These are phyloP conservation scores for Sinhomidia bicolor DNA, from an alignment of 2,888 invertebrate genomes.

Conservation along the genomic window DNA sequence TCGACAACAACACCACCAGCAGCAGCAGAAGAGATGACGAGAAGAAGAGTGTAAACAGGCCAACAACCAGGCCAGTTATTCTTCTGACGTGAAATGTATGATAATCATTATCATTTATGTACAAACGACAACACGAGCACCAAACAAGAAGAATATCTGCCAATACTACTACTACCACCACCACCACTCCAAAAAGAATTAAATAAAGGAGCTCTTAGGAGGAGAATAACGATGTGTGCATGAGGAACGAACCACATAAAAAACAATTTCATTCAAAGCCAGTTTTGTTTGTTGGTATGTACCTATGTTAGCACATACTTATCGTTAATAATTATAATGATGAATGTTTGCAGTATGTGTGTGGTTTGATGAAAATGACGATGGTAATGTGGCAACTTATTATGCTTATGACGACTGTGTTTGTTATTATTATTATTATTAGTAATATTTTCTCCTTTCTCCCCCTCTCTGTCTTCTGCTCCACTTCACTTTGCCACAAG, in stretches of 20 bases:
- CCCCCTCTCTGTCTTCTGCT: conserved; percentile 8
- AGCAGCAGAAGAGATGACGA: too few relatives aligned
- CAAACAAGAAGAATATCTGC: not conserved
- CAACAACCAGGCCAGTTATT: conserved; percentile 35
- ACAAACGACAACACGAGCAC: not conserved
- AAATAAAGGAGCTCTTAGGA: conserved; percentile 4
- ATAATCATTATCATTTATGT: not conserved
- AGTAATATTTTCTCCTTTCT: conserved; percentile 14
- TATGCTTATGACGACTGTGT: not conserved
- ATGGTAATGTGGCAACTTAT: conserved; percentile 4
- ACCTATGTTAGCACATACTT: not conserved
- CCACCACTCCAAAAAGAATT: not conserved
- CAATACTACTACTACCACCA: not conserved
- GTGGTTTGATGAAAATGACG: not conserved
- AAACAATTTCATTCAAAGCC: conserved; percentile 38
- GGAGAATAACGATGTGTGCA: too few relatives aligned
- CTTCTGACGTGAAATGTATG: not conserved
- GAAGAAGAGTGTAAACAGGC: not conserved
- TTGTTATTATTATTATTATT: not conserved
- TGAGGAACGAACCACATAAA: not conserved
- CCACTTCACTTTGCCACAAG: conserved; percentile 29
- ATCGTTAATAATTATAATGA: not conserved
- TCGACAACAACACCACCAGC: too few relatives aligned
- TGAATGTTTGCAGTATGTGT: not conserved
- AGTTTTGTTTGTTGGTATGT: conserved; percentile 1